These are phyloP conservation scores for Epinephelus lanceolatus DNA, from an alignment of 2,113 vertebrate genomes.

Conservation along the genomic window DNA sequence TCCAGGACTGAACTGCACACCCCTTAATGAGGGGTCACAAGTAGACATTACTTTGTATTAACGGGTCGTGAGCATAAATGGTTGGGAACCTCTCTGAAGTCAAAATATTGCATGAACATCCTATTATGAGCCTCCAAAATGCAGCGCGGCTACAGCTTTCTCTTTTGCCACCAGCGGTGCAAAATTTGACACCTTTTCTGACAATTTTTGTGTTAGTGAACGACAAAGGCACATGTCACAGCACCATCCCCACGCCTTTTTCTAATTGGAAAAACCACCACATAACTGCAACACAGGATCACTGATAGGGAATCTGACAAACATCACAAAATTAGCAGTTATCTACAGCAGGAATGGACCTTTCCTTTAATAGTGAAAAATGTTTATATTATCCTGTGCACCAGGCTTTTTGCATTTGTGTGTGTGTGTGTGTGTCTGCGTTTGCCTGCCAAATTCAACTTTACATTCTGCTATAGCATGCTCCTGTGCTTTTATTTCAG, in stretches of 20 bases:
- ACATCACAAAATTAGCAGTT: neutral
- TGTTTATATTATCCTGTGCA: neutral
- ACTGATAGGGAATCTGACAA: conserved; percentile 18
- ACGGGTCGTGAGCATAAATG: neutral
- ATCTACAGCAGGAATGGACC: neutral
- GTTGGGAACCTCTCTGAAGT: neutral
- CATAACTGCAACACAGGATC: neutral
- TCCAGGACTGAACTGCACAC: neutral
- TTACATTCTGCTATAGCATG: neutral
- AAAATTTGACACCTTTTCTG: conserved; percentile 2
- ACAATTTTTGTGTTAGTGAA: conserved; percentile 5
- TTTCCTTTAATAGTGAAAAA: neutral
- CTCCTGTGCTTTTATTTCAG: conserved; percentile 9
- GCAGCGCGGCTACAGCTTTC: neutral
- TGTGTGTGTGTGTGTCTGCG: neutral
- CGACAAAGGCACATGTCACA: neutral
- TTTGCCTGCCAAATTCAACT: neutral
- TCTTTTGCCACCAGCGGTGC: neutral
- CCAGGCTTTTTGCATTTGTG: neutral
- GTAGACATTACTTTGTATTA: neutral
- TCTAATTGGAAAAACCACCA: conserved; percentile 8
- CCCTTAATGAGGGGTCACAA: neutral
- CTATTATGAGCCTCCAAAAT: neutral
- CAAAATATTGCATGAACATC: neutral
- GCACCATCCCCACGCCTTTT: neutral